Conservation (phyloP, 2,888 invertebrate genomes). For the Nebria salina region DNA sequence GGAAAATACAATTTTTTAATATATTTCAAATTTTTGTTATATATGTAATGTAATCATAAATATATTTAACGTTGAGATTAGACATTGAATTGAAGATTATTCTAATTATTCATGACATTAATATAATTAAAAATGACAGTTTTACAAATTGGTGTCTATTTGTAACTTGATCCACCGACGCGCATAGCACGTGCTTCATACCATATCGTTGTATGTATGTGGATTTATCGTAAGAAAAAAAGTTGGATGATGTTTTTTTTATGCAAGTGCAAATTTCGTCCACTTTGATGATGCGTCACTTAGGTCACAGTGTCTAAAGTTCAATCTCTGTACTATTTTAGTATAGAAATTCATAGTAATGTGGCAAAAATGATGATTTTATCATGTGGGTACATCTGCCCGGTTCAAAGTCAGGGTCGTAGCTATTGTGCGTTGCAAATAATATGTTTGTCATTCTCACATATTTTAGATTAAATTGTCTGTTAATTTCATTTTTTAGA, state of each 20-base stretch:
- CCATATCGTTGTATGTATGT: no score
- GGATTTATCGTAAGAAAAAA: no score
- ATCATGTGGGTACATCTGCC: constrained; percentile 4
- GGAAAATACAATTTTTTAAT: no score
- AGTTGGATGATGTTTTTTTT: not conserved
- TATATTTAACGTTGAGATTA: not conserved
- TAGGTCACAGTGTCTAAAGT: not conserved
- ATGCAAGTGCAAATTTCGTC: not conserved
- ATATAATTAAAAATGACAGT: not conserved
- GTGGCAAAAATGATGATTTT: not conserved
- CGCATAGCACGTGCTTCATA: not conserved
- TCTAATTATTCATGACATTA: not conserved
- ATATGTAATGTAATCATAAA: no score
- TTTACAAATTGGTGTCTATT: constrained; percentile 1
- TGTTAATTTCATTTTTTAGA: not conserved
- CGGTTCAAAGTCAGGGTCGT: constrained; percentile 12
- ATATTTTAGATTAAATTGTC: constrained; percentile 4
- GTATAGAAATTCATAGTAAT: not conserved
- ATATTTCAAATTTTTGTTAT: no score
- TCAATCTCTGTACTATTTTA: not conserved
- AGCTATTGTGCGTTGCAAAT: not conserved
- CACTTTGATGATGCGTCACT: not conserved
- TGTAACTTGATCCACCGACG: not conserved
- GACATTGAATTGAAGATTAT: not conserved
- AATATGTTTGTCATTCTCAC: not conserved